Evolutionary conservation across 2,113 vertebrate genomes (phyloP).

Genomic region (Lucifuga dentata): DNA sequence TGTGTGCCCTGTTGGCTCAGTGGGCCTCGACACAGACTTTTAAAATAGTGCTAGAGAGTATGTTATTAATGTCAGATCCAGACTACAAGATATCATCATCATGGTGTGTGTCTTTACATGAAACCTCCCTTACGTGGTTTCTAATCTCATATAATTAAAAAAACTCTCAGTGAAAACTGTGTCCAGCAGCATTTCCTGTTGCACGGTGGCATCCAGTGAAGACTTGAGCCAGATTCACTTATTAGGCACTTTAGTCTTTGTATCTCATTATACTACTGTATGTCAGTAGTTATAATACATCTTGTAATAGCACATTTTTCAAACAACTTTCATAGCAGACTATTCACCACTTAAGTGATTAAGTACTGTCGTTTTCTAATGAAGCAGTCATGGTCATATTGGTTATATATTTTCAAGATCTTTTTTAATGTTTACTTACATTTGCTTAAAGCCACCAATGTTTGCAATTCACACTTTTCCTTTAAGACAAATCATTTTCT

Average conservation of each 20-base stretch:
- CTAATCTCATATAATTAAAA: slow-evolving; percentile 66
- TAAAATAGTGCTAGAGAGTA: slow-evolving; percentile 57
- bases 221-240: not conserved
- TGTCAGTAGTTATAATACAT: no score
- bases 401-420: no score
- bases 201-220: not conserved
- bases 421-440: no score
- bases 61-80: slow-evolving; percentile 75
- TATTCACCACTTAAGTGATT: no score
- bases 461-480: no score
- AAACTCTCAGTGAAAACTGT: slow-evolving; percentile 25
- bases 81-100: slow-evolving; percentile 60
- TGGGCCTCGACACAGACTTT: slow-evolving; percentile 34
- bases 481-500: slow-evolving; percentile 25
- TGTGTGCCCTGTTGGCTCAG: slow-evolving; percentile 39
- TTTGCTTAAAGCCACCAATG: no score
- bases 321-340: no score
- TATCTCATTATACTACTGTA: slow-evolving; percentile 3
- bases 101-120: slow-evolving; percentile 45
- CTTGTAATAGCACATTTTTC: no score
- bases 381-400: no score
- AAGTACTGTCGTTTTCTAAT: no score
- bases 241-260: no score
- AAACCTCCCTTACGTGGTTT: slow-evolving; percentile 50
- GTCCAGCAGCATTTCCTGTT: slow-evolving; percentile 18